Percentiles rank a stretch among this genome's conserved stretches.
phyloP scores from a whole-genome alignment of 2,113 vertebrate species.

The Opisthocomus hoazin region DNA sequence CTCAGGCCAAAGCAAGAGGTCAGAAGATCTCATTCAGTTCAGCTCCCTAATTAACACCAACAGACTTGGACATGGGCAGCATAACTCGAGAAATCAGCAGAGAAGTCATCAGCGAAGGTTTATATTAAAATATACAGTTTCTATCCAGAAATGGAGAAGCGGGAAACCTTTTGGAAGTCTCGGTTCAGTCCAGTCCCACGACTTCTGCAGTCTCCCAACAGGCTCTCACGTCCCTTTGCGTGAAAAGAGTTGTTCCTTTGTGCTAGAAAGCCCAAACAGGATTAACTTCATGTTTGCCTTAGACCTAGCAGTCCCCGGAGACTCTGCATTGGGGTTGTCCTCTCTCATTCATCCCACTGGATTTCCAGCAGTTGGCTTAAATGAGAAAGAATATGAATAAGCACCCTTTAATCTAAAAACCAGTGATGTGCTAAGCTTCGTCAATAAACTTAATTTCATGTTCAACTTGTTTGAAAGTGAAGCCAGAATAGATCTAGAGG shows the following conservation, averaged over 20 bases:
- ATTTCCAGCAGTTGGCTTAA: background rate
- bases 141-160: background rate
- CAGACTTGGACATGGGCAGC: accelerated
- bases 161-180: background rate
- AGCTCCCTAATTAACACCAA: background rate
- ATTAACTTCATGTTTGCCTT: background rate
- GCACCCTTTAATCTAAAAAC: background rate
- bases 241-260: background rate
- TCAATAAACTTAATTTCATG: background rate
- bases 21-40: background rate
- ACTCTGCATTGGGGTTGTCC: background rate
- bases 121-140: background rate
- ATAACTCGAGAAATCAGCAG: background rate
- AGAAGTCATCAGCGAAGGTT: background rate
- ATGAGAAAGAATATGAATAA: background rate
- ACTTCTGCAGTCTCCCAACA: background rate
- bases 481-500: background rate
- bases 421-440: background rate
- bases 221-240: accelerated
- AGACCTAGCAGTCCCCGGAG: background rate
- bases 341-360: background rate
- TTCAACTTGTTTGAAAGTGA: background rate
- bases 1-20: background rate
- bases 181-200: background rate
- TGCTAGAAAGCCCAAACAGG: background rate